A percentile compares a stretch with the other conserved stretches of the same genome.
Evolutionary conservation across 37 sponge, comb jelly and placozoan genomes (phyloP).

Genomic region (Oscarella lobularis): DNA sequence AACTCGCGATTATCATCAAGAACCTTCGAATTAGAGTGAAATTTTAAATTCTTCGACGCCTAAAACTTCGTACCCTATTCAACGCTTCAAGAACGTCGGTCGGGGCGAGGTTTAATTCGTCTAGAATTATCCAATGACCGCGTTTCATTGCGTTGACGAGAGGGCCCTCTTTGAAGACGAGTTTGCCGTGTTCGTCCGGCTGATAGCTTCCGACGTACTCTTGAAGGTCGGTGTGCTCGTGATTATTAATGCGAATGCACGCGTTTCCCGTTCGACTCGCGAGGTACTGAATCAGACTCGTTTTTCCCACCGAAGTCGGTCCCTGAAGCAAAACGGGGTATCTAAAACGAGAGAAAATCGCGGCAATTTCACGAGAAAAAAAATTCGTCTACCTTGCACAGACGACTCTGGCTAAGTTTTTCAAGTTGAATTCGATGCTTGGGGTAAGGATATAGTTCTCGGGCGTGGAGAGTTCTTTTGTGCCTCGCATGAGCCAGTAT

Average conservation of each 20-base stretch:
- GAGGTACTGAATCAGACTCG: slow-evolving; percentile 78
- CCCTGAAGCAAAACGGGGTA: slow-evolving; percentile 93
- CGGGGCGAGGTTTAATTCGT: slow-evolving; percentile 96
- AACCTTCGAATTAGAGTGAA: slow-evolving; percentile 28
- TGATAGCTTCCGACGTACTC: slow-evolving; percentile 94
- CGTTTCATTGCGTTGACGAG: slow-evolving; percentile 91
- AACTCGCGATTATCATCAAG: slow-evolving; percentile 97
- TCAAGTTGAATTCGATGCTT: slow-evolving; percentile 71
- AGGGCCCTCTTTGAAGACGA: slow-evolving; percentile 88
- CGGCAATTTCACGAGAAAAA: background rate
- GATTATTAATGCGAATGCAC: slow-evolving; percentile 89
- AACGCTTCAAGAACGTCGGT: slow-evolving; percentile 97
- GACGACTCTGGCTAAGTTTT: slow-evolving; percentile 75
- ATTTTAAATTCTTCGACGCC: background rate
- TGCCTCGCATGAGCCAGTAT: slow-evolving; percentile 66
- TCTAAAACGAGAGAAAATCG: slow-evolving; percentile 7
- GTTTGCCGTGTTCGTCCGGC: slow-evolving; percentile 56
- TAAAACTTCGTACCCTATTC: slow-evolving; percentile 55
- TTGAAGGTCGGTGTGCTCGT: slow-evolving; percentile 98
- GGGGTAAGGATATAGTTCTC: slow-evolving; percentile 61
- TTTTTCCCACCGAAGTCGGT: slow-evolving; percentile 93
- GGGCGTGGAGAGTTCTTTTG: background rate
- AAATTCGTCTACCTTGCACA: slow-evolving; percentile 51
- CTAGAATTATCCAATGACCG: slow-evolving; percentile 95
- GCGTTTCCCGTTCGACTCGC: slow-evolving; percentile 59